phyloP scores from a whole-genome alignment of 2,797 vertebrate genomes.

The Notolabrus celidotus region DNA sequence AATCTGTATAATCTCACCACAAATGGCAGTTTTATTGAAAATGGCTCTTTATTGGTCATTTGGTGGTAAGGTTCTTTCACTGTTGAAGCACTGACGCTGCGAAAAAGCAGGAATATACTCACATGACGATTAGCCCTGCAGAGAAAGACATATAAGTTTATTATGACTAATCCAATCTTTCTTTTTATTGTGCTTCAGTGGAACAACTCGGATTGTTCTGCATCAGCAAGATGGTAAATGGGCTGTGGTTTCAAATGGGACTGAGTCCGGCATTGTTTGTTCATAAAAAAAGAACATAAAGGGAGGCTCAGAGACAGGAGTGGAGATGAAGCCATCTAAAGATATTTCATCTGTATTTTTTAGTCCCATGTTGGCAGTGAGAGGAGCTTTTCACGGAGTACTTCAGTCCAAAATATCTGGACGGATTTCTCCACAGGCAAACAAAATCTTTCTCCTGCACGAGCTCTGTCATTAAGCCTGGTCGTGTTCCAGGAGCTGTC shows the following conservation, averaged over 20 bases:
- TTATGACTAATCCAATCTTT: slow-evolving; percentile 1
- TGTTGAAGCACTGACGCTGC: slow-evolving; percentile 8
- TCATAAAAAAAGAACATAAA: slow-evolving; percentile 45
- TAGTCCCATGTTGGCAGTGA: slow-evolving; percentile 19
- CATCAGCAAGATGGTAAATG: slow-evolving; percentile 16
- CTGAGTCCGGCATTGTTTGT: not conserved
- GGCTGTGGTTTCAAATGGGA: slow-evolving; percentile 15
- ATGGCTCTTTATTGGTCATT: slow-evolving; percentile 14
- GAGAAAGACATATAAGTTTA: slow-evolving; percentile 5
- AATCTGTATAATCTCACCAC: slow-evolving; percentile 15
- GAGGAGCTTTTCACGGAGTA: slow-evolving; percentile 5
- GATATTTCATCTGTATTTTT: slow-evolving; percentile 34
- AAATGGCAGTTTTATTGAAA: slow-evolving; percentile 20
- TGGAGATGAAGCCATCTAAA: slow-evolving; percentile 42
- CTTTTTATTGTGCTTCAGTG: slow-evolving; percentile 23
- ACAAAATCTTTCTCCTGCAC: slow-evolving; percentile 18
- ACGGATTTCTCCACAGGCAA: slow-evolving; percentile 33
- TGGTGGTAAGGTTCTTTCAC: not conserved
- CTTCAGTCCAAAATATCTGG: slow-evolving; percentile 17
- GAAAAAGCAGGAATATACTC: slow-evolving; percentile 1
- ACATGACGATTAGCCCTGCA: slow-evolving; percentile 6
- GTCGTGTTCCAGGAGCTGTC: slow-evolving; percentile 11
- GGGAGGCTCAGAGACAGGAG: slow-evolving; percentile 23
- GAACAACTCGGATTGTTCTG: slow-evolving; percentile 8
- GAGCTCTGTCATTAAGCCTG: slow-evolving; percentile 21